These are phyloP conservation scores for Rutpela maculata DNA, from an alignment of 2,888 invertebrate genomes.

Conservation along the genomic window DNA sequence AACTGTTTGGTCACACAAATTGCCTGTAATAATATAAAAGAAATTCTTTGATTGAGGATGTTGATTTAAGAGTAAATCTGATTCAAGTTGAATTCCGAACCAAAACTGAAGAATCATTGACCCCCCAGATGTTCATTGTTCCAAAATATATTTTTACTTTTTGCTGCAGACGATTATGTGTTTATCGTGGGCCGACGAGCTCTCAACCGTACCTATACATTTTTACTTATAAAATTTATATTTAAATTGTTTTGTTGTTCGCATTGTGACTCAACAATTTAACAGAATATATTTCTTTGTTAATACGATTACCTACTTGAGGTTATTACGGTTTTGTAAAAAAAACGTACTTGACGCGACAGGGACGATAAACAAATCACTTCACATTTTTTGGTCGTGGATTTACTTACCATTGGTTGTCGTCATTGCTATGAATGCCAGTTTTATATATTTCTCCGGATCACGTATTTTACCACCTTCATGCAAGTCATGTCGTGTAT, in stretches of 20 bases:
- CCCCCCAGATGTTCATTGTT: constrained; percentile 42
- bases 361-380: constrained; percentile 29
- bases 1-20: constrained; percentile 1
- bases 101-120: constrained; percentile 43
- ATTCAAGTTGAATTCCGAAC: constrained; percentile 36
- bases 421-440: constrained; percentile 18
- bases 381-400: constrained; percentile 13
- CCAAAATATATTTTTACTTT: constrained; percentile 41
- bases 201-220: constrained; percentile 38
- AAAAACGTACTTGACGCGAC: background rate
- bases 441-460: constrained; percentile 8
- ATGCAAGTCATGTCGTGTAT: background rate
- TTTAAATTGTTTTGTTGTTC: constrained; percentile 26
- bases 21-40: constrained; percentile 1
- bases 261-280: constrained; percentile 33
- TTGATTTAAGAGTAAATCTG: constrained; percentile 40
- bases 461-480: background rate
- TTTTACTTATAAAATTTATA: constrained; percentile 35
- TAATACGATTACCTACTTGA: constrained; percentile 6
- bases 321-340: constrained; percentile 4
- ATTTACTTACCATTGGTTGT: background rate
- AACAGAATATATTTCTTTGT: constrained; percentile 18
- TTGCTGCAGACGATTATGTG: constrained; percentile 43
- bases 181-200: constrained; percentile 39
- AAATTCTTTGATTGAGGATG: constrained; percentile 33